Evolutionary conservation across 2,113 vertebrate genomes (phyloP).

Genomic region (Etia nguti): DNA sequence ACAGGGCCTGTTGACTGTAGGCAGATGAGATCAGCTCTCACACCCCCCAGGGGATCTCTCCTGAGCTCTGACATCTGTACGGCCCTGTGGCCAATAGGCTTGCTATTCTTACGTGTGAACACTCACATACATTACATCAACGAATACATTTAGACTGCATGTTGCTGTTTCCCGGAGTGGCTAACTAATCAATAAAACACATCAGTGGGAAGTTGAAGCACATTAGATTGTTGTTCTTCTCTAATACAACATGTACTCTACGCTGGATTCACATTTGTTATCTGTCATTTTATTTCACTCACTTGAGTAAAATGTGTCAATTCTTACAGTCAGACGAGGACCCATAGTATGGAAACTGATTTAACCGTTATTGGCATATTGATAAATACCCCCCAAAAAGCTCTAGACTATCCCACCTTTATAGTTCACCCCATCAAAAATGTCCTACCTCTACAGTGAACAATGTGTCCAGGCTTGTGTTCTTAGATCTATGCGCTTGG

Average conservation of each 20-base stretch:
- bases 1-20: conserved; percentile 62
- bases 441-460: conserved; percentile 17
- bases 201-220: background rate
- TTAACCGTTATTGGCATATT: background rate
- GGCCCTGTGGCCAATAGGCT: conserved; percentile 16
- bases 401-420: background rate
- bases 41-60: conserved; percentile 21
- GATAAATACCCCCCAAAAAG: background rate
- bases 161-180: background rate
- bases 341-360: background rate
- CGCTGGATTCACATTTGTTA: background rate
- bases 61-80: conserved; percentile 49
- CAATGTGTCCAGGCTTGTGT: conserved; percentile 22
- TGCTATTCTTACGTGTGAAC: background rate
- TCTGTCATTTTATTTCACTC: background rate
- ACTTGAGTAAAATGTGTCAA: background rate
- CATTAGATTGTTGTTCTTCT: background rate
- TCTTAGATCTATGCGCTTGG: conserved; percentile 43
- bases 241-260: background rate
- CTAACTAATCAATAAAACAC: background rate
- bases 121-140: background rate
- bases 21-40: conserved; percentile 60
- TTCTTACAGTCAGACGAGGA: background rate
- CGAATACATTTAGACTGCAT: background rate
- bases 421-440: conserved; percentile 13